Evolutionary conservation across 2,113 vertebrate genomes (phyloP), one percentile per base, ranked within the genome.

Genomic region (Spea bombifrons): DNA sequence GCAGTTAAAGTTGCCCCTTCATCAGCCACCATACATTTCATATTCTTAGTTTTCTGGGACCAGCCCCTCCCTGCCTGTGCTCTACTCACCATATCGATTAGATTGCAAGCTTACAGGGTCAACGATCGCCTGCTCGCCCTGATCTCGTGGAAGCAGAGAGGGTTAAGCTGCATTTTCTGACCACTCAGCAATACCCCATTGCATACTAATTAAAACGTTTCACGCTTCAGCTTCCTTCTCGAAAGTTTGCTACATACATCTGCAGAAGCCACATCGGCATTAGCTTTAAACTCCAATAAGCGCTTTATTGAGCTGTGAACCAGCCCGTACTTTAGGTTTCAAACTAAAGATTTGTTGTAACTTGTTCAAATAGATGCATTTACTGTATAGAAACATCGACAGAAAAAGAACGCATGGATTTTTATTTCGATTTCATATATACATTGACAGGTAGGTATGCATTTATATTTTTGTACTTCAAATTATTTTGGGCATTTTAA

Each of bases 211-310:
- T 75, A 75, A 30, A 30, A 15, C 16, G 3, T 74, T 16, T 65
- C 8, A 65, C 7, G 59, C 46, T 50, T 75, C 59, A 15, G n/a
- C 49, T 75, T 75, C 61, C 46, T 65, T 75, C 59, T 61, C 64
- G 59, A 75, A 75, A 49, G 46, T 75, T 75, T 49, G 7, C 61
- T 65, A 75, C 73, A 75, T 75, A 75, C 46, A 65, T 75, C 73
- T 75, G 73, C 73, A 65, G 3, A 5, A 75, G 45, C 47, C 59
- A 65, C 45, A 75, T 75, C 46, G 57, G 59, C 73, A 65, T 75
- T 75, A 30, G 10, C 59, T 49, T 64, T 75, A 75, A 75, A 50
- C 73, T 64, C 73, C 61, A 65, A 64, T 75, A 75, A 65, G 73
- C 61, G 50, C 16, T 75, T 64, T 75, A 48, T 64, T 65, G 73